A percentile compares a stretch with the other conserved stretches of the same genome.
phyloP scores from a whole-genome alignment of 2,113 vertebrate species.

The Nerophis lumbriciformis region DNA sequence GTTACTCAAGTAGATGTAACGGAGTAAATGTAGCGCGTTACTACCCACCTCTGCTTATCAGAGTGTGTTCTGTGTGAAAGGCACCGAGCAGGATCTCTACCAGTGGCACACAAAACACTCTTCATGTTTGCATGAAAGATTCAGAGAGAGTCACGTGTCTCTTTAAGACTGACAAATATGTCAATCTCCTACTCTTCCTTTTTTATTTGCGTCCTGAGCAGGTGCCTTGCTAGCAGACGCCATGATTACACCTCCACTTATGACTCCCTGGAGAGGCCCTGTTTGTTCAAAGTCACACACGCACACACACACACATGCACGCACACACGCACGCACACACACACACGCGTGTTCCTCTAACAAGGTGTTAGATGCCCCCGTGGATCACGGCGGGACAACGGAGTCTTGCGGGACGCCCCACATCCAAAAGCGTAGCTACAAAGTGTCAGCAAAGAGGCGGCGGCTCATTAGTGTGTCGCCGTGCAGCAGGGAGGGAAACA shows the following conservation, averaged over 20 bases:
- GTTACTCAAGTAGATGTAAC: too few relatives aligned
- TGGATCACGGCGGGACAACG: slow-evolving; percentile 56
- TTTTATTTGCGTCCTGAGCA: slow-evolving; percentile 10
- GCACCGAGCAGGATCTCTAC: too few relatives aligned
- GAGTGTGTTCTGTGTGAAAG: too few relatives aligned
- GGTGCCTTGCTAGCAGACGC: slow-evolving; percentile 29
- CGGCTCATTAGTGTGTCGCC: slow-evolving; percentile 64
- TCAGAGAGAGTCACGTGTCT: too few relatives aligned
- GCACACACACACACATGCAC: slow-evolving; percentile 20
- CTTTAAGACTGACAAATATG: neutral
- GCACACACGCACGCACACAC: slow-evolving; percentile 15
- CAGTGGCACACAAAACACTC: too few relatives aligned
- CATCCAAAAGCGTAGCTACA: slow-evolving; percentile 62
- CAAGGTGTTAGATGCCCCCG: slow-evolving; percentile 60
- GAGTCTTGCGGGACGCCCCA: slow-evolving; percentile 41
- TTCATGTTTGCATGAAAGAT: too few relatives aligned
- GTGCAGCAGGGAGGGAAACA: slow-evolving; percentile 32
- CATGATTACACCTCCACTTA: slow-evolving; percentile 51
- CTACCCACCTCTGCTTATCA: too few relatives aligned
- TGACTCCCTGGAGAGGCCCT: slow-evolving; percentile 44
- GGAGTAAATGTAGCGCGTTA: too few relatives aligned
- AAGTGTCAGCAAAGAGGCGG: slow-evolving; percentile 50
- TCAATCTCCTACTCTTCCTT: slow-evolving; percentile 21
- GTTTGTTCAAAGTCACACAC: slow-evolving; percentile 58
- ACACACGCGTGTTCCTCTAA: slow-evolving; percentile 43